A percentile compares a stretch with the other conserved stretches of the same genome.
phyloP scores from a whole-genome alignment of 2,113 vertebrate species.

The Mungos mungo region DNA sequence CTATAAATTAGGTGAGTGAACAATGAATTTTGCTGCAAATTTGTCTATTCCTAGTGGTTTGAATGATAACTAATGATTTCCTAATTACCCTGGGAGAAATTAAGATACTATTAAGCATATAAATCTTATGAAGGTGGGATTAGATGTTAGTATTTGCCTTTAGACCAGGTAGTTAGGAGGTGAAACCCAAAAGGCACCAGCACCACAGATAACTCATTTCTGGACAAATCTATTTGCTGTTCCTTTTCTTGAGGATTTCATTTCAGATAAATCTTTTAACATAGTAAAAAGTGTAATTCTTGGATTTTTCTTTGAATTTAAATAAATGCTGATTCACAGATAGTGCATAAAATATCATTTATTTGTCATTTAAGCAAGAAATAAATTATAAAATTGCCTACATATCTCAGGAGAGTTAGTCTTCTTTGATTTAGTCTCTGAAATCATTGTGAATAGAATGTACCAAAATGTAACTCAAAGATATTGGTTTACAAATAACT shows the following conservation, averaged over 20 bases:
- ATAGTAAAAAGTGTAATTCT: not conserved
- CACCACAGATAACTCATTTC: not conserved
- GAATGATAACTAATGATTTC: not conserved
- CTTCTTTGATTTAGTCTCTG: not conserved
- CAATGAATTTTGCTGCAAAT: not conserved
- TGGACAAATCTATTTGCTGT: not conserved
- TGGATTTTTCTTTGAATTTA: not conserved
- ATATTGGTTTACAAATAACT: not conserved
- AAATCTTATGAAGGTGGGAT: not conserved
- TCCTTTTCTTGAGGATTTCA: constrained; percentile 18
- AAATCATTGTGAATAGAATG: constrained; percentile 11
- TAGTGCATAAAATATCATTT: not conserved
- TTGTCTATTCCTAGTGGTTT: not conserved
- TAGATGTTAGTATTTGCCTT: not conserved
- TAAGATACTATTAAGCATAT: not conserved
- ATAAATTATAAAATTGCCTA: not conserved
- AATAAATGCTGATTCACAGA: constrained; percentile 7
- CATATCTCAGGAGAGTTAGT: not conserved
- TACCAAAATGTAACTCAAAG: not conserved
- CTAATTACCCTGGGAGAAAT: not conserved
- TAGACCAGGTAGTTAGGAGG: not conserved
- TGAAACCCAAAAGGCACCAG: not conserved
- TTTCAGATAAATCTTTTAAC: not conserved
- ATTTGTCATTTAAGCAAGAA: not conserved
- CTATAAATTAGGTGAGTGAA: not conserved